Percentiles rank a stretch among this genome's conserved stretches.
Evolutionary conservation across 2,888 invertebrate genomes (phyloP).

Genomic region (Halocaridina rubra): DNA sequence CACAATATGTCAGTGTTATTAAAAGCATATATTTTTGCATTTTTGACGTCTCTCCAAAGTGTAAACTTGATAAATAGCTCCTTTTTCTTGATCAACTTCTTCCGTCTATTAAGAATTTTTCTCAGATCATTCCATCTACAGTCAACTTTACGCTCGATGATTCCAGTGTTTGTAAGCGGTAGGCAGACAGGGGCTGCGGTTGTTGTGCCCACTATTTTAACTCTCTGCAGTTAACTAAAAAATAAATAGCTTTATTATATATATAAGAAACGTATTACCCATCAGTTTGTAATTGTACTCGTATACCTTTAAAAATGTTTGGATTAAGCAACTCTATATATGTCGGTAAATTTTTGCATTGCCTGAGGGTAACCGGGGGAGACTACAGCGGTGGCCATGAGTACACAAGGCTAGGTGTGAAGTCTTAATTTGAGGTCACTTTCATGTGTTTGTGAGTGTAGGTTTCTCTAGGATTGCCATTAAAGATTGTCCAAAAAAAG

Average conservation of each 20-base stretch:
- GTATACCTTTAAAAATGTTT: constrained; percentile 50
- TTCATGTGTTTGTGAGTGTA: constrained; percentile 2
- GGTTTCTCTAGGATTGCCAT: constrained; percentile 18
- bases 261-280: too few species aligned
- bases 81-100: constrained; percentile 57
- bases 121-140: constrained; percentile 61
- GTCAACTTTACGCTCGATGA: constrained; percentile 59
- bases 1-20: constrained; percentile 56
- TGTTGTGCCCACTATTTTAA: constrained; percentile 57
- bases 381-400: constrained; percentile 57
- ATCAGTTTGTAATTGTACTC: constrained; percentile 52
- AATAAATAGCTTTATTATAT: constrained; percentile 51
- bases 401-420: constrained; percentile 43
- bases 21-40: constrained; percentile 62
- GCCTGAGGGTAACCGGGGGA: constrained; percentile 47
- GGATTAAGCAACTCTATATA: constrained; percentile 8
- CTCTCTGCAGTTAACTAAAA: constrained; percentile 47
- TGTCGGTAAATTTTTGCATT: constrained; percentile 16
- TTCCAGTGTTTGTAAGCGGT: constrained; percentile 59
- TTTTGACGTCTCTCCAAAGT: constrained; percentile 61
- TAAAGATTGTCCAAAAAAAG: too few species aligned
- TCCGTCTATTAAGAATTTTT: constrained; percentile 55
- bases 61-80: constrained; percentile 56
- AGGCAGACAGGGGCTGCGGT: constrained; percentile 60
- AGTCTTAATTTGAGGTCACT: constrained; percentile 27